These are phyloP conservation scores for Corythornis leucogaster DNA, from an alignment of 2,797 vertebrate genomes.

Conservation along the genomic window DNA sequence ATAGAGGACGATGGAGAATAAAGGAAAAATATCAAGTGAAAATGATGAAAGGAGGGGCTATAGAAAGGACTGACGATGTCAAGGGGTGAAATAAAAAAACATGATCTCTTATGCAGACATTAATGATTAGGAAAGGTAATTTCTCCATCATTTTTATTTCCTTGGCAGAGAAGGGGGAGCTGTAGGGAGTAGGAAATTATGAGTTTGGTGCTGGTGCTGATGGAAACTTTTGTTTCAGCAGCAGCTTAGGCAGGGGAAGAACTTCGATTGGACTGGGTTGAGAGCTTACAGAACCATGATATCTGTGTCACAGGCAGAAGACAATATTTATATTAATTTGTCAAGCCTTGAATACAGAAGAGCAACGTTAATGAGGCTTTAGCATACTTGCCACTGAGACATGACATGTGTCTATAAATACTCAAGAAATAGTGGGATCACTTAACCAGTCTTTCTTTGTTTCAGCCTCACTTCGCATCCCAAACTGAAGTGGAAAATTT, in stretches of 20 bases:
- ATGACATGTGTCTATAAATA: constrained; percentile 35
- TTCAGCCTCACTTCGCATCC: constrained; percentile 42
- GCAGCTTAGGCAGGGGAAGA: background rate
- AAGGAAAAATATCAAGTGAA: background rate
- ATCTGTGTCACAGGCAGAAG: background rate
- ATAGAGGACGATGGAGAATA: background rate
- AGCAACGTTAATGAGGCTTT: constrained; percentile 8
- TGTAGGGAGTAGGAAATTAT: constrained; percentile 34
- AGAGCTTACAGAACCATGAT: background rate
- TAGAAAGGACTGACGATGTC: constrained; percentile 9
- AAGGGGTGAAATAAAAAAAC: background rate
- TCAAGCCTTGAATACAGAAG: background rate
- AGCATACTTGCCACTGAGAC: background rate
- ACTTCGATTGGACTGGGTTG: background rate
- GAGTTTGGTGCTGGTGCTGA: background rate
- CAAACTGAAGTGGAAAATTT: constrained; percentile 38
- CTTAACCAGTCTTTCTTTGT: constrained; percentile 17
- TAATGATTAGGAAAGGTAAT: background rate
- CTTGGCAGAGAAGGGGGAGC: constrained; percentile 15
- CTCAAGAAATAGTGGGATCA: constrained; percentile 19
- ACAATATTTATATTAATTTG: background rate
- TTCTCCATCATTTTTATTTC: constrained; percentile 43
- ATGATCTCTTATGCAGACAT: background rate
- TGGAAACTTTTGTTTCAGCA: constrained; percentile 40
- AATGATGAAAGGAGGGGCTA: background rate